Evolutionary conservation across 2,797 vertebrate genomes (phyloP), one percentile per base, ranked within the genome.

Genomic region (Oreochromis grahami): DNA sequence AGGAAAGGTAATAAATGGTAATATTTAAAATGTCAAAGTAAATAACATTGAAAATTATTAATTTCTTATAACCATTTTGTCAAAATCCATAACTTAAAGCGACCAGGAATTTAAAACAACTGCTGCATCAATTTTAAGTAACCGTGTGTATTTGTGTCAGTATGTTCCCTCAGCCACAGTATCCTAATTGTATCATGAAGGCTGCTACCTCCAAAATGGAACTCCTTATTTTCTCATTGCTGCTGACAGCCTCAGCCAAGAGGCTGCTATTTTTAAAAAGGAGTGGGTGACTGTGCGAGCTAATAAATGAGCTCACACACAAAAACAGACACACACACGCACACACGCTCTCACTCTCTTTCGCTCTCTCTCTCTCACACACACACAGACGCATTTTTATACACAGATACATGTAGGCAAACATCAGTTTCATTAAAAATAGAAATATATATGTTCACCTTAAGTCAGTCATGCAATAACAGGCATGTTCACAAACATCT

Each of bases 221-320:
- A 90, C 92, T 94, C 92, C 93, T 95, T 95, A 92, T 95, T 93
- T 95, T 93, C 91, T 95, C 93, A 92, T 95, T 89, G 91, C 82
- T 85, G 89, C 91, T 95, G 95, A 94, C 95, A 96, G 94, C 87
- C 91, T 93, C 93, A 94, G 94, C 88, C 94, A 94, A 94, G 91
- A 94, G 91, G 91, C 89, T 93, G 94, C 95, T 96, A 96, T 97
- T 96, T 96, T 95, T 95, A 95, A 95, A 95, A 93, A 93, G 85
- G 93, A 95, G 95, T 96, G 95, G 96, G 95, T 95, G 95, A 95
- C 89, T 90, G 89, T 87, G 88, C 51, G 78, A 94, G 93, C 93
- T 96, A 96, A 96, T 96, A 96, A 96, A 95, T 78, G 90, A 91
- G 92, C 86, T 43, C 81, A 74, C 88, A 68, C 94, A 86, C 89